phyloP scores from a whole-genome alignment of 1,140 invertebrate genomes.

The Bombus turneri region DNA sequence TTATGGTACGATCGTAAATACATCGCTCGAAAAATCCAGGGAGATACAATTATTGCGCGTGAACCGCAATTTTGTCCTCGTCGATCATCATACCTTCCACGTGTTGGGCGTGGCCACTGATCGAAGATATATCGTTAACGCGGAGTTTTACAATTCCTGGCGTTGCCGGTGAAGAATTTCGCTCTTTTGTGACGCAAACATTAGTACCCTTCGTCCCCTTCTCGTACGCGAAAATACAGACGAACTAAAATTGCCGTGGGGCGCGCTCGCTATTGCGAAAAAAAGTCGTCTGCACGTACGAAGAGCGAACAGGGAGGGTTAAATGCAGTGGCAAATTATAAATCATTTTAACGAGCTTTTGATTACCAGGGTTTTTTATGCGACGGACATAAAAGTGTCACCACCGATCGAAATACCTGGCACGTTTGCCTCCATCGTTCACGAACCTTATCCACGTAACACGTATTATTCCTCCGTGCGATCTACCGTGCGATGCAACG shows the following conservation, averaged over 20 bases:
- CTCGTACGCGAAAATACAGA: slow-evolving; percentile 24
- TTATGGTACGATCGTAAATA: neutral
- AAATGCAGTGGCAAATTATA: slow-evolving; percentile 71
- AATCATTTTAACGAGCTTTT: slow-evolving; percentile 80
- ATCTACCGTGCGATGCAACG: neutral
- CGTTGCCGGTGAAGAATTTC: slow-evolving; percentile 15
- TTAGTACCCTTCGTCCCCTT: slow-evolving; percentile 28
- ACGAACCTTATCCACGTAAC: slow-evolving; percentile 44
- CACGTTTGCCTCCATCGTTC: slow-evolving; percentile 52
- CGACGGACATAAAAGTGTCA: slow-evolving; percentile 72
- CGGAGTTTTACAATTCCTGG: slow-evolving; percentile 5
- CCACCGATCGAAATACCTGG: slow-evolving; percentile 59
- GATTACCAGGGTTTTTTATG: slow-evolving; percentile 71
- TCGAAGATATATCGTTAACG: slow-evolving; percentile 15
- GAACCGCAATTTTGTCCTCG: neutral
- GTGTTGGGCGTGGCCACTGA: neutral
- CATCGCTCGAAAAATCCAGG: neutral
- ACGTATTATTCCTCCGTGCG: neutral
- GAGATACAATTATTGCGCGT: neutral
- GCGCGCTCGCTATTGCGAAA: neutral
- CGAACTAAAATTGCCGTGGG: slow-evolving; percentile 15
- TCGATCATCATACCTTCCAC: neutral
- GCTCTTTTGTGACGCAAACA: slow-evolving; percentile 32
- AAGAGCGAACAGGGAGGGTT: slow-evolving; percentile 14
- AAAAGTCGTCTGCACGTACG: slow-evolving; percentile 10